Percentiles rank a stretch among this genome's conserved stretches.
phyloP scores from a whole-genome alignment of 2,888 invertebrate genomes.

The Cheilosia grossa region DNA sequence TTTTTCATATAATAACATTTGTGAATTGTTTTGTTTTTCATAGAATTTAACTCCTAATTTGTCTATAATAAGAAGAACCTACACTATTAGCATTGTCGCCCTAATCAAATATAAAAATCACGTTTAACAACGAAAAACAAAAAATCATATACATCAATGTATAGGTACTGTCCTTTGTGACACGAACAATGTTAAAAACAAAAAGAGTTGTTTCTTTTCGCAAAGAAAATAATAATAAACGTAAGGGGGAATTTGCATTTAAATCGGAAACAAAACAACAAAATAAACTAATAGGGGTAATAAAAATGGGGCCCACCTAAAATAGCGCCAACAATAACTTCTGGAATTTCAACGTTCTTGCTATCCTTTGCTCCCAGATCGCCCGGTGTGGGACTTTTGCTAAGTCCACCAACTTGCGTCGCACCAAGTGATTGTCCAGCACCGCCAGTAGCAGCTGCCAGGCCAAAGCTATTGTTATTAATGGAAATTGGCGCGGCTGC shows the following conservation, averaged over 20 bases:
- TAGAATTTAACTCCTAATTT: slow-evolving; percentile 42
- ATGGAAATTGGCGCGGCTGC: slow-evolving; percentile 90
- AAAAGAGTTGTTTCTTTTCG: slow-evolving; percentile 30
- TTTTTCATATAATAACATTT: slow-evolving; percentile 32
- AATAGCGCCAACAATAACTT: slow-evolving; percentile 98
- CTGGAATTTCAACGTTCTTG: slow-evolving; percentile 97
- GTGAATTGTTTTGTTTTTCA: slow-evolving; percentile 27
- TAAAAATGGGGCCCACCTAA: slow-evolving; percentile 87
- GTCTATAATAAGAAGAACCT: slow-evolving; percentile 40
- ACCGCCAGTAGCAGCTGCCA: slow-evolving; percentile 85
- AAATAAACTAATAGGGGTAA: slow-evolving; percentile 81
- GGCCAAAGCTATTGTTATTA: slow-evolving; percentile 95
- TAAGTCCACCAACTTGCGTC: slow-evolving; percentile 87
- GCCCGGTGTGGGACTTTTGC: slow-evolving; percentile 92
- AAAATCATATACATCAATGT: slow-evolving; percentile 42
- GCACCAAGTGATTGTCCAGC: slow-evolving; percentile 84
- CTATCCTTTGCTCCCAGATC: slow-evolving; percentile 91
- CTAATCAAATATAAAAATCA: slow-evolving; percentile 52
- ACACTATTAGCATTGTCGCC: slow-evolving; percentile 45
- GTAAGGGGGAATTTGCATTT: slow-evolving; percentile 22
- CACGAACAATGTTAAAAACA: slow-evolving; percentile 57
- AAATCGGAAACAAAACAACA: slow-evolving; percentile 34
- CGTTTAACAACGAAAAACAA: slow-evolving; percentile 44
- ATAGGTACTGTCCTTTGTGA: slow-evolving; percentile 60
- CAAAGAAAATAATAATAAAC: slow-evolving; percentile 42